A percentile compares a stretch with the other conserved stretches of the same genome.
Evolutionary conservation across 2,797 vertebrate genomes (phyloP).

Genomic region (Euphonia xanthogaster): DNA sequence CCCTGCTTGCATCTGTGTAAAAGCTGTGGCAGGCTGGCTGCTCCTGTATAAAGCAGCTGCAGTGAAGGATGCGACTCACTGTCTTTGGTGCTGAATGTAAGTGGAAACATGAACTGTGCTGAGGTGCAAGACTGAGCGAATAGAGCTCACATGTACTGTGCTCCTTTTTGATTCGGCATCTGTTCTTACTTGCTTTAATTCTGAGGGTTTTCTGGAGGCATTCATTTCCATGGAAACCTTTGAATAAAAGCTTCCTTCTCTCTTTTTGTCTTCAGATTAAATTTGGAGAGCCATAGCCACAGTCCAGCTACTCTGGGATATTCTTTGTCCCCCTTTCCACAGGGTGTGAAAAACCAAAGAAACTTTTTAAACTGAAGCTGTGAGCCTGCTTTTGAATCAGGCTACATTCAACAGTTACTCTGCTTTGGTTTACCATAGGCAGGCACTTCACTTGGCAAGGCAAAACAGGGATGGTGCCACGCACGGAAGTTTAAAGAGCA

Average conservation of each 20-base stretch:
- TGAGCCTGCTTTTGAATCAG: not conserved
- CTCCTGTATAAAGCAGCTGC: not conserved
- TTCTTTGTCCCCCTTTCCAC: slow-evolving; percentile 31
- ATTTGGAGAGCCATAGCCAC: slow-evolving; percentile 23
- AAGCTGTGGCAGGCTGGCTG: not conserved
- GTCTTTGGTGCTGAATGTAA: not conserved
- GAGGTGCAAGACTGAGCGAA: slow-evolving; percentile 2
- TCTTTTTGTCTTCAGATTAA: slow-evolving; percentile 64
- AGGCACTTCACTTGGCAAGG: not conserved
- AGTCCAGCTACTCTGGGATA: not conserved
- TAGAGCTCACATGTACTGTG: slow-evolving; percentile 13
- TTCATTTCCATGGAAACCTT: slow-evolving; percentile 67
- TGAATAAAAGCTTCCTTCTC: slow-evolving; percentile 52
- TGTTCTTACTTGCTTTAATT: slow-evolving; percentile 47
- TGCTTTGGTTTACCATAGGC: not conserved
- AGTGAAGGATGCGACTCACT: not conserved
- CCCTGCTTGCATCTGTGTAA: not conserved
- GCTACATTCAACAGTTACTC: not conserved
- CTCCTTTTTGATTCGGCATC: slow-evolving; percentile 33
- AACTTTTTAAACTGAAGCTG: not conserved
- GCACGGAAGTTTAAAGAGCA: not conserved
- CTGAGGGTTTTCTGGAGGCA: slow-evolving; percentile 44
- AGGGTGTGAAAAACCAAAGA: not conserved
- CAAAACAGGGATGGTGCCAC: not conserved
- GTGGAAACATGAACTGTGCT: not conserved